Evolutionary conservation across 2,888 invertebrate genomes (phyloP), one percentile per base, ranked within the genome.

Genomic region (Polymixis flavicincta): DNA sequence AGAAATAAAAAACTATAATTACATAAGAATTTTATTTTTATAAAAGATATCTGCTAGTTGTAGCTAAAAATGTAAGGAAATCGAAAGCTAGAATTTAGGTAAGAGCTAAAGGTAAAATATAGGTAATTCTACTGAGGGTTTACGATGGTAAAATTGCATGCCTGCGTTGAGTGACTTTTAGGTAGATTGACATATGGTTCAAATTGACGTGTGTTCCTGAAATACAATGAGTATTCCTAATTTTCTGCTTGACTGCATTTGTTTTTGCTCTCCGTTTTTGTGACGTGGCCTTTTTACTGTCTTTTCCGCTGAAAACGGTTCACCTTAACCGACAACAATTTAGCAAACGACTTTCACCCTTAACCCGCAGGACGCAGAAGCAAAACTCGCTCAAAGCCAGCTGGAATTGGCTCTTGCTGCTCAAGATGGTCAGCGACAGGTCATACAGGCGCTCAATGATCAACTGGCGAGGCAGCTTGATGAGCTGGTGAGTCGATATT

Each of bases 381-480:
- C 98, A 55, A 98, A 98, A 90, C 93, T 98, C 85, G 97, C 98
- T 32, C 98, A 98, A 91, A 98, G 98, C 81, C 98, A 98, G 94
- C 94, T 98, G 88, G 98, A 98, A 89, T 97, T 98, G 64, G 98
- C 98, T 3, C 94, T 98, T 72, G 97, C 98, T 80, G 98, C 98
- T 48, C 98, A 98, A 91, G 98, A 98, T 92, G 98, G 98, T 32
- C 98, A 98, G 94, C 97, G 98, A 87, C 98, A 98, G 91, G 98
- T 98, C 84, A 96, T 98, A 87, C 97, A 98, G 89, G 98, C 98
- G 55, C 96, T 98, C 87, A 98, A 98, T 94, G 97, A 98, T 88
- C 98, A 99, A 95, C 97, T 98, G 90, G 98, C 98, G 71, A 95
- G 97, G 76, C 97, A 98, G 90, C 97, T 98, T 80, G 98, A 98